Conservation (phyloP, 2,888 invertebrate genomes). For the Leptinotarsa rubiginosa region DNA sequence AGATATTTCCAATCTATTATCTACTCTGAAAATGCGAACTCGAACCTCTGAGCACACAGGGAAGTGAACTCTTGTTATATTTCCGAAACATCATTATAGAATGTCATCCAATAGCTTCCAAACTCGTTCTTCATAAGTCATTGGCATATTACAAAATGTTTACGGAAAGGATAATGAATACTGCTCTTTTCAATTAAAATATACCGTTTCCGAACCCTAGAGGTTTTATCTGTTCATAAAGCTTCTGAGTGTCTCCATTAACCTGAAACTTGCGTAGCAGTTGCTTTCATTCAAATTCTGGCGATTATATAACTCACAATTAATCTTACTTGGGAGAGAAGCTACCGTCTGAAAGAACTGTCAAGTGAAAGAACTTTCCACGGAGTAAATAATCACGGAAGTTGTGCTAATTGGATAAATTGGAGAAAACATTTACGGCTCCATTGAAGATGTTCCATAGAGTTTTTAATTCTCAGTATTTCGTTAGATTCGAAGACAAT, state of each 20-base stretch:
- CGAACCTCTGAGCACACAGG: too few relatives aligned
- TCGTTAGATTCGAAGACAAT: too few relatives aligned
- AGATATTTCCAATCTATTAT: too few relatives aligned
- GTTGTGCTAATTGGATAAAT: background rate
- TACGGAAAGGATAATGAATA: background rate
- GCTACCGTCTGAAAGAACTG: slow-evolving; percentile 3
- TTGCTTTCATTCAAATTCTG: slow-evolving; percentile 32
- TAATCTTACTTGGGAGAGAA: slow-evolving; percentile 21
- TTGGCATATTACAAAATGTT: background rate
- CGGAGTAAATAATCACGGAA: background rate
- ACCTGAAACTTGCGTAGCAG: slow-evolving; percentile 21
- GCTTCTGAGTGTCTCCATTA: slow-evolving; percentile 32
- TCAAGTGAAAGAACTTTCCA: background rate
- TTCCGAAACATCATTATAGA: too few relatives aligned
- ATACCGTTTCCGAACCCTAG: background rate
- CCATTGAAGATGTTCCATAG: too few relatives aligned
- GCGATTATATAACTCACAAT: slow-evolving; percentile 20
- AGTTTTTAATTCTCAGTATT: too few relatives aligned
- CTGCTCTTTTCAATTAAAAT: slow-evolving; percentile 5
- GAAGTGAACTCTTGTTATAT: too few relatives aligned
- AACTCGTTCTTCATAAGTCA: too few relatives aligned
- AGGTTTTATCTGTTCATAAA: slow-evolving; percentile 33
- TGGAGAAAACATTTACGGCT: too few relatives aligned
- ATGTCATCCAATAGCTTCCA: too few relatives aligned
- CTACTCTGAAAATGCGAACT: too few relatives aligned